These are phyloP conservation scores for Amphibalanus amphitrite DNA, from an alignment of 1,140 invertebrate species.

Conservation along the genomic window DNA sequence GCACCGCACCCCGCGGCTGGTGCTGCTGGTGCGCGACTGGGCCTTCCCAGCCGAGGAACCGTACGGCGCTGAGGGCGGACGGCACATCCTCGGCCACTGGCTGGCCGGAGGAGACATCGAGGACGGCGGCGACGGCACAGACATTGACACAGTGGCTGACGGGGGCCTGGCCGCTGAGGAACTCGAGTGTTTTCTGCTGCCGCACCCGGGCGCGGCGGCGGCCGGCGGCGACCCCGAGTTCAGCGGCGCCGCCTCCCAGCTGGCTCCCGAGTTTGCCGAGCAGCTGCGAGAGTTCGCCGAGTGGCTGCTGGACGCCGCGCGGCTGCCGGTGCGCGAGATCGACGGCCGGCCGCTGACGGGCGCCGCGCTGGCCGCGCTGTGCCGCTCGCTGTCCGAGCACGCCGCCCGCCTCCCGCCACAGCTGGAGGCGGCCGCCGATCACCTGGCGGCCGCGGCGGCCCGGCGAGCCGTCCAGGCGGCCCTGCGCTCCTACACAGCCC, in stretches of 20 bases:
- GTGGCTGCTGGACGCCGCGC: background rate
- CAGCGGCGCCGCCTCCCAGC: background rate
- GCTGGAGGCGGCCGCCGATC: background rate
- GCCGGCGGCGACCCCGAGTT: background rate
- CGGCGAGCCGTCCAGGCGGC: too few relatives aligned
- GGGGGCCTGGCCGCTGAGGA: too few relatives aligned
- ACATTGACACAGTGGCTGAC: too few relatives aligned
- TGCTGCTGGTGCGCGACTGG: background rate
- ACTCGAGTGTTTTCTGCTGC: background rate
- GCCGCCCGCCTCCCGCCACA: too few relatives aligned
- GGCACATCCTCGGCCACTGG: background rate
- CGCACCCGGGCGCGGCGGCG: too few relatives aligned
- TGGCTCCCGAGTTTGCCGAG: background rate
- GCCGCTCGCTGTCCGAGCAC: background rate
- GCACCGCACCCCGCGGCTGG: background rate
- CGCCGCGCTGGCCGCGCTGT: background rate
- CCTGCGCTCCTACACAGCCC: too few relatives aligned
- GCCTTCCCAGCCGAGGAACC: background rate
- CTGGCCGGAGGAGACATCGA: background rate
- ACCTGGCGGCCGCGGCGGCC: background rate
- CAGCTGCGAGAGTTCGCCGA: background rate
- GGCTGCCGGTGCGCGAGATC: background rate
- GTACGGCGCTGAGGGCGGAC: background rate
- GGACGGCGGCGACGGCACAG: background rate
- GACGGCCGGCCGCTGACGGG: background rate